Percentiles rank a stretch among this genome's conserved stretches.
phyloP scores from a whole-genome alignment of 2,888 invertebrate genomes.

The Lochmaea capreae region DNA sequence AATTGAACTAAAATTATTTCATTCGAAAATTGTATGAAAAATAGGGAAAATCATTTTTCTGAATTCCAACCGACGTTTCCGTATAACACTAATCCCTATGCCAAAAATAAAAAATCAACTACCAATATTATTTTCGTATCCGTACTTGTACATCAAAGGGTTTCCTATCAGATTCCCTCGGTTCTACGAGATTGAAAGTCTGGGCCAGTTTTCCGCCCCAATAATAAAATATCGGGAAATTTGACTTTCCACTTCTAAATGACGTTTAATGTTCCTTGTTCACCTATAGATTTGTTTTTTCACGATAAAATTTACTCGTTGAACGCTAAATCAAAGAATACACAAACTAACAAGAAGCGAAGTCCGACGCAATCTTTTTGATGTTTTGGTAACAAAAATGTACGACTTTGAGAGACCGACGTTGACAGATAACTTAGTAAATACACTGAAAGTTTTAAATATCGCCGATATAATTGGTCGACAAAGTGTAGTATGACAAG shows the following conservation, averaged over 20 bases:
- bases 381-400: too few species aligned
- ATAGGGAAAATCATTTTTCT: neutral
- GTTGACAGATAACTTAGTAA: too few species aligned
- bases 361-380: too few species aligned
- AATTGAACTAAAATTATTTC: neutral
- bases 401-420: too few species aligned
- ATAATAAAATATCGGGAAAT: conserved; percentile 37
- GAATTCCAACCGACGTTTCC: too few species aligned
- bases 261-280: conserved; percentile 31
- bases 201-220: conserved; percentile 32
- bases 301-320: too few species aligned
- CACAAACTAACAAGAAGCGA: too few species aligned
- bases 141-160: conserved; percentile 25
- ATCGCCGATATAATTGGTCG: too few species aligned
- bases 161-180: conserved; percentile 14
- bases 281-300: neutral
- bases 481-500: too few species aligned
- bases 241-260: conserved; percentile 29
- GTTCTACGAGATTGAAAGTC: conserved; percentile 35
- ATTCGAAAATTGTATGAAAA: too few species aligned
- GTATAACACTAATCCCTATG: neutral
- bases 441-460: too few species aligned
- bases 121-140: conserved; percentile 19
- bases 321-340: neutral
- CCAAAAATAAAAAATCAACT: conserved; percentile 7